Evolutionary conservation across 2,888 invertebrate species (phyloP).

Genomic region (Lasioglossum malachurum): DNA sequence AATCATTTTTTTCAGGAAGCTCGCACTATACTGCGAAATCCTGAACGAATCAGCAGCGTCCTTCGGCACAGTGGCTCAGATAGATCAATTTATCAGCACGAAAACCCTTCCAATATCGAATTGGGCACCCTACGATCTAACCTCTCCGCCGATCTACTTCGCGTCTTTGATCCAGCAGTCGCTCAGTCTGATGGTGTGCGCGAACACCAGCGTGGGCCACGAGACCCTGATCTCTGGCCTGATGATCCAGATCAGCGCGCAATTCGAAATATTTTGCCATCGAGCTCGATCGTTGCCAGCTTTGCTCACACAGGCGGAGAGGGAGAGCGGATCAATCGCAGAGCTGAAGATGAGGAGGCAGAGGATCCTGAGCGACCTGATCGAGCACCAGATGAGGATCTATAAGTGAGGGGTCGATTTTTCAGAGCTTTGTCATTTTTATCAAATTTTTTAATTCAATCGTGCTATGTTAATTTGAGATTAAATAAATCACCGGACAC

Average conservation of each 20-base stretch:
- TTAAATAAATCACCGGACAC: too few species aligned
- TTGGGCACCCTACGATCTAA: conserved; percentile 57
- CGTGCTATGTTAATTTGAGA: too few species aligned
- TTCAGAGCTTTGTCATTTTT: neutral
- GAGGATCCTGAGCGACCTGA: conserved; percentile 33
- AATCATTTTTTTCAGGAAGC: conserved; percentile 32
- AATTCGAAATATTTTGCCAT: conserved; percentile 76
- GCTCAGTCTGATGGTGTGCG: conserved; percentile 47
- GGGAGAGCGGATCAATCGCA: neutral
- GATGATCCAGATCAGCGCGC: conserved; percentile 72
- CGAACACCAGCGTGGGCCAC: conserved; percentile 67
- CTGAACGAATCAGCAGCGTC: conserved; percentile 59
- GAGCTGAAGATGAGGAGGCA: conserved; percentile 22
- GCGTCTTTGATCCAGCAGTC: conserved; percentile 53
- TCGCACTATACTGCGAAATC: conserved; percentile 63
- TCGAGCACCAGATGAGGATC: conserved; percentile 52
- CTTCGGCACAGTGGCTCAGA: conserved; percentile 44
- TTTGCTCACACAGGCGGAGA: neutral
- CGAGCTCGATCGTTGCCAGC: conserved; percentile 53
- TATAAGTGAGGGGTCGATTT: conserved; percentile 49
- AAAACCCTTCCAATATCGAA: conserved; percentile 42
- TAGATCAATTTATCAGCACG: conserved; percentile 10
- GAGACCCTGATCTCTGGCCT: conserved; percentile 74
- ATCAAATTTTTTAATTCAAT: too few species aligned
- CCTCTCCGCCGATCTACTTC: conserved; percentile 25